Conservation (phyloP, 2,113 vertebrate species). For the Peucedramus taeniatus region DNA sequence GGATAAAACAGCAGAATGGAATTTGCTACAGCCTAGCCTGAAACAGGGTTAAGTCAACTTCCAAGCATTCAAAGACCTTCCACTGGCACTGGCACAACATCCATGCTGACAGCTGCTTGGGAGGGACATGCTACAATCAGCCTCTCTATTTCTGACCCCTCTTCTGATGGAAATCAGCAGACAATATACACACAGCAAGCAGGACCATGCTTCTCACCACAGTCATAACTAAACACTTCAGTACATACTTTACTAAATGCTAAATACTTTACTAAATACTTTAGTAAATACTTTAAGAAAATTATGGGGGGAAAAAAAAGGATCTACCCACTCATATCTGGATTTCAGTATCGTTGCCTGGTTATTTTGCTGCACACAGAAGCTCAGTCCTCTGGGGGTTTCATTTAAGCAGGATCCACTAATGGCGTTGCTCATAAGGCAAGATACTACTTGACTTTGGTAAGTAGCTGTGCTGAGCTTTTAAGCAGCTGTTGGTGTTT, state of each 20-base stretch:
- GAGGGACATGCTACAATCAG: neutral
- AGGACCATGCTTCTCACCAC: neutral
- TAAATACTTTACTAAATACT: neutral
- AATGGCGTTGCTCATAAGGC: constrained; percentile 6
- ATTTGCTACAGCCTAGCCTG: neutral
- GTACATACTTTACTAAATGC: neutral
- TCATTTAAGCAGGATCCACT: constrained; percentile 2
- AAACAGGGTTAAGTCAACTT: neutral
- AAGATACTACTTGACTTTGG: constrained; percentile 53
- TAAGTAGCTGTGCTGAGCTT: constrained; percentile 25
- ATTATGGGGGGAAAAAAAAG: rapidly evolving
- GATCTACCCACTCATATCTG: neutral
- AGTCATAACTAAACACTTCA: neutral
- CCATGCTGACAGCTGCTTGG: neutral
- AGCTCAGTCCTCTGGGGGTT: constrained; percentile 21
- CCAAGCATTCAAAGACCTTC: neutral
- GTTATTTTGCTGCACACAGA: neutral
- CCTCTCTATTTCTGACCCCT: neutral
- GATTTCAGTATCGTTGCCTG: neutral
- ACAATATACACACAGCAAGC: neutral
- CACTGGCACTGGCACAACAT: neutral
- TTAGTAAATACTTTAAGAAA: neutral
- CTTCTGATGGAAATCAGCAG: neutral
- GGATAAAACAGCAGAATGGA: neutral
- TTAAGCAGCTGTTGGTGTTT: neutral